phyloP scores from a whole-genome alignment of 2,113 vertebrate genomes.

The Phyllostomus discolor region DNA sequence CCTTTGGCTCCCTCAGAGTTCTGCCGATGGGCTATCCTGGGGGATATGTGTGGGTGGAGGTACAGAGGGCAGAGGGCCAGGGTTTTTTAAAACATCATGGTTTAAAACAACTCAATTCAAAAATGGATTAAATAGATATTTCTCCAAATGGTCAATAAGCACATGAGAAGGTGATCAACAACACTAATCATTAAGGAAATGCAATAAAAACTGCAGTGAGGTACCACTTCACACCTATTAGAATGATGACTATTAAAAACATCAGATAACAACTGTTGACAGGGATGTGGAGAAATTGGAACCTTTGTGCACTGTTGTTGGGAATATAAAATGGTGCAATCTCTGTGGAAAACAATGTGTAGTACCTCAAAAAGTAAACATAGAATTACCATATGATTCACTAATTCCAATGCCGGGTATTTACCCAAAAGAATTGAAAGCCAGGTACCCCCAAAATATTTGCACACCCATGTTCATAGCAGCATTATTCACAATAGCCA shows the following conservation, averaged over 20 bases:
- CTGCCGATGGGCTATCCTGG: neutral
- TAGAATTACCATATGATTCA: rapidly evolving
- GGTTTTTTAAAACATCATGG: neutral
- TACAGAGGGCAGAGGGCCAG: neutral
- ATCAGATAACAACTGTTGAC: neutral
- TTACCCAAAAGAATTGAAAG: neutral
- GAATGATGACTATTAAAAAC: neutral
- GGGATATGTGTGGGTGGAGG: neutral
- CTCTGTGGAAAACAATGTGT: neutral
- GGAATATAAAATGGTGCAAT: neutral
- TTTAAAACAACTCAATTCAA: neutral
- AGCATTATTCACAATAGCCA: neutral
- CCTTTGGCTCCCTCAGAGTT: neutral
- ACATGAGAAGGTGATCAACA: neutral
- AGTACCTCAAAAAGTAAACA: neutral
- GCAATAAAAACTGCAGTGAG: neutral
- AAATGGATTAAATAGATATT: neutral
- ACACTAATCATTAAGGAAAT: neutral
- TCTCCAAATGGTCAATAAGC: neutral
- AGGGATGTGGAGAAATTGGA: neutral
- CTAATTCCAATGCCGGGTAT: neutral
- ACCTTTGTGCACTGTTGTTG: rapidly evolving
- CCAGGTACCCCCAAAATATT: neutral
- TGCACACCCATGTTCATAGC: neutral
- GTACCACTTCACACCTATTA: neutral